Evolutionary conservation across 2,888 invertebrate genomes (phyloP).

Genomic region (Mesoligia furuncula): DNA sequence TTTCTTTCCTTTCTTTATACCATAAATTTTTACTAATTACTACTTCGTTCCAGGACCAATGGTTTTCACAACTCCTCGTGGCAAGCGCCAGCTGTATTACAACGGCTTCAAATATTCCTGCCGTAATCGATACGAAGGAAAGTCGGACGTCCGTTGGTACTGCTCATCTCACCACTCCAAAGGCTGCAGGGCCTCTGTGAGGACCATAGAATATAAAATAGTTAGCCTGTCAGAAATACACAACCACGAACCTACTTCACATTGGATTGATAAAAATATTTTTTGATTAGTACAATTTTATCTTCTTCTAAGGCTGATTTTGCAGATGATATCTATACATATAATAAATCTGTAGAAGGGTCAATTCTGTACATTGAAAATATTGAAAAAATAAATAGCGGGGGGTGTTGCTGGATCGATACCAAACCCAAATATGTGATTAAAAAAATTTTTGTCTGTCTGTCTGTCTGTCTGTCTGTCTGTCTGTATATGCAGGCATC

Average conservation of each 20-base stretch:
- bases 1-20: too few species aligned
- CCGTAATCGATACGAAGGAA: constrained; percentile 50
- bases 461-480: too few species aligned
- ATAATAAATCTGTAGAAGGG: too few species aligned
- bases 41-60: constrained; percentile 46
- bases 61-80: constrained; percentile 56
- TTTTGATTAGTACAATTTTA: constrained; percentile 16
- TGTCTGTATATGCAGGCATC: too few species aligned
- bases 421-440: too few species aligned
- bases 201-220: constrained; percentile 66
- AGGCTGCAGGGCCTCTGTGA: constrained; percentile 68
- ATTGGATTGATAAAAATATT: constrained; percentile 30
- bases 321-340: background rate
- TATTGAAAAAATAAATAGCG: too few species aligned
- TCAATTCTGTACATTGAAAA: too few species aligned
- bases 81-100: constrained; percentile 59
- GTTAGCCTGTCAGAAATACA: constrained; percentile 56
- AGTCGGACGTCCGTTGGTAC: constrained; percentile 67
- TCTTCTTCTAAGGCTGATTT: background rate
- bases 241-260: constrained; percentile 57
- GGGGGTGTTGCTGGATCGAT: too few species aligned
- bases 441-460: too few species aligned
- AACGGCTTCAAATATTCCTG: constrained; percentile 62
- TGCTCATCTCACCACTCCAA: constrained; percentile 72
- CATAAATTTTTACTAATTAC: background rate